Base-by-base conservation (phyloP, 1,140 invertebrate genomes). In the Ceratina australensis region DNA sequence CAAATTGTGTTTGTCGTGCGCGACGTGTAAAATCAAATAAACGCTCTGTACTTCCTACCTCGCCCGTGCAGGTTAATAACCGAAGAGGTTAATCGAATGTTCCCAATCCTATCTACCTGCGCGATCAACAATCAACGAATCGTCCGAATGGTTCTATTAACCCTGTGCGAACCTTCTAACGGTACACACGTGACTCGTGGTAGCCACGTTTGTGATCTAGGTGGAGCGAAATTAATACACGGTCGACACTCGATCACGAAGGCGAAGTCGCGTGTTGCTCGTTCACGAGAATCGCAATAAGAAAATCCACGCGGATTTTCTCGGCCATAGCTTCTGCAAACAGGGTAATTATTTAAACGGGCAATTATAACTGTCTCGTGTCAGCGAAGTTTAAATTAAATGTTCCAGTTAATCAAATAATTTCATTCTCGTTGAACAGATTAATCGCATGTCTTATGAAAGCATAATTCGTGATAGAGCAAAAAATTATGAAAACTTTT, bases 111-210 rank as follows among this genome's bases (percentile, higher is more conserved):
- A 77, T 77, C 63, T 42, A 3, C 52, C 33, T 72, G 42, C 47
- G 56, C 57, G 63, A 83, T 82, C 72, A n/a, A 2, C 50, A 73
- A 80, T 83, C 69, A 64, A 67, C 54, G 72, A 81, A 74, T 81
- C 61, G 69, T 81, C 60, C 57, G 60, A 80, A 81, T 69, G 69
- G 50, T 68, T 83, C 83, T 79, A 84, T 84, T 84, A 84, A 84
- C 73, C 73, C 66, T 50, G 33, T 61, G 67, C 0, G 33, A 80
- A 63, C 81, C 72, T 52, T 65, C 3, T 84, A 84, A 84, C 82
- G 82, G 82, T 72, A 84, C 65, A 56, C 78, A 63, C 72, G 66
- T 82, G 82, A 82, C 78, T 61, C 61, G 5, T 59, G 72, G 20
- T n/a, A 15, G 8, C 54, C 12, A 59, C 71, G 52, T 72, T 72